phyloP scores from a whole-genome alignment of 2,888 invertebrate species.

The Deroplatys truncata region DNA sequence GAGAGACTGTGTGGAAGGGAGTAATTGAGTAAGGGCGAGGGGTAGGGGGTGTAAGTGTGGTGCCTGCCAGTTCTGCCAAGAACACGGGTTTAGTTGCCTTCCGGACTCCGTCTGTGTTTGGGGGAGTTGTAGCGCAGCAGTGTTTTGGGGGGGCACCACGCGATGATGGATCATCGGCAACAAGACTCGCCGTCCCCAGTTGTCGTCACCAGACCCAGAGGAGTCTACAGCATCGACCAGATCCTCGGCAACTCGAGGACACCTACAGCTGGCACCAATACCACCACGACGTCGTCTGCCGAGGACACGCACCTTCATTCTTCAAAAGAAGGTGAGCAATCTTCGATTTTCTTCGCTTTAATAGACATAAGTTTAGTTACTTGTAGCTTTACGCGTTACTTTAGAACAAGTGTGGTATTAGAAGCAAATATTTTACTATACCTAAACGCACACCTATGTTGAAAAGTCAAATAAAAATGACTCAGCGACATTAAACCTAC shows the following conservation, averaged over 20 bases:
- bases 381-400: too few relatives aligned
- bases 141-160: background rate
- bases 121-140: background rate
- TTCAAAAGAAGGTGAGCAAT: slow-evolving; percentile 24
- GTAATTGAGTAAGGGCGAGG: slow-evolving; percentile 17
- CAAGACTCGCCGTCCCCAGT: slow-evolving; percentile 2
- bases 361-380: too few relatives aligned
- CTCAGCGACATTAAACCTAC: too few relatives aligned
- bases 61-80: background rate
- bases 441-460: too few relatives aligned
- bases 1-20: slow-evolving; percentile 18
- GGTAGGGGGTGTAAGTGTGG: background rate
- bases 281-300: background rate
- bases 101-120: slow-evolving; percentile 16
- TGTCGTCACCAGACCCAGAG: slow-evolving; percentile 38
- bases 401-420: too few relatives aligned
- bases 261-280: background rate
- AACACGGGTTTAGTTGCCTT: background rate
- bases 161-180: slow-evolving; percentile 23
- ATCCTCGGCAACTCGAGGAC: slow-evolving; percentile 43
- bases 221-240: slow-evolving; percentile 47
- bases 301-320: slow-evolving; percentile 3
- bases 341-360: too few relatives aligned
- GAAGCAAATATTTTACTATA: too few relatives aligned
- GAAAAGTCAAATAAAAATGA: too few relatives aligned